Base-by-base conservation (phyloP, 2,888 invertebrate genomes). In the Scaptomyza polygonia region DNA sequence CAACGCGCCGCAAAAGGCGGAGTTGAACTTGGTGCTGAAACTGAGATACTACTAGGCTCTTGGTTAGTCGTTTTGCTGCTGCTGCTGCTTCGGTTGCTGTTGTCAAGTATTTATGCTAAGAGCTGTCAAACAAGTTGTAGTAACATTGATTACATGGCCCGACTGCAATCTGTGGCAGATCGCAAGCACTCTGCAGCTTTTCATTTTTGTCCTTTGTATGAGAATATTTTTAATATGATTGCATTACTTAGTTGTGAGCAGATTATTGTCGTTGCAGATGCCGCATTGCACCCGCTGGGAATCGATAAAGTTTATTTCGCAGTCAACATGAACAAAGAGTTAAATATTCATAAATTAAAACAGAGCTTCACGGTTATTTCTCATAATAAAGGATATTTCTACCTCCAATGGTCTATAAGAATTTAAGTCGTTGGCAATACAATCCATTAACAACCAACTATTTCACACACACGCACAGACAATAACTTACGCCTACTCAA, bases 51-150 rank as follows among this genome's bases (percentile, higher is more conserved):
- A 55, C 47, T 47, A 55, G 70, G 56, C 47, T 45, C 45, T 49
- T 21, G 51, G 47, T 9, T 68, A 32, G 67, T 44, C 64, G 53
- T 48, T 61, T 61, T 40, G 44, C 45, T 58, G 65, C 18, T 16
- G 39, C 14, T 42, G 47, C 49, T 52, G 55, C 30, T 59, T 59
- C 40, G 6, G 42, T 12, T 43, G 47, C 49, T 52, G 65, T 68
- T 77, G 79, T 77, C 86, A 72, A 85, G 86, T 82, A 86, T 83
- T 85, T 87, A 85, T 85, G 85, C 88, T 85, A 87, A 85, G 85
- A 85, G 86, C 88, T 85, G 85, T 85, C 85, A 87, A 85, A 86
- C 85, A 85, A 87, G 83, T 83, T 85, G 86, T 85, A 82, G 83
- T 77, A 83, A 85, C 87, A 84, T 73, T 85, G 85, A 84, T 87